Conservation (phyloP, 2,888 invertebrate species). For the Drosophila formosana region DNA sequence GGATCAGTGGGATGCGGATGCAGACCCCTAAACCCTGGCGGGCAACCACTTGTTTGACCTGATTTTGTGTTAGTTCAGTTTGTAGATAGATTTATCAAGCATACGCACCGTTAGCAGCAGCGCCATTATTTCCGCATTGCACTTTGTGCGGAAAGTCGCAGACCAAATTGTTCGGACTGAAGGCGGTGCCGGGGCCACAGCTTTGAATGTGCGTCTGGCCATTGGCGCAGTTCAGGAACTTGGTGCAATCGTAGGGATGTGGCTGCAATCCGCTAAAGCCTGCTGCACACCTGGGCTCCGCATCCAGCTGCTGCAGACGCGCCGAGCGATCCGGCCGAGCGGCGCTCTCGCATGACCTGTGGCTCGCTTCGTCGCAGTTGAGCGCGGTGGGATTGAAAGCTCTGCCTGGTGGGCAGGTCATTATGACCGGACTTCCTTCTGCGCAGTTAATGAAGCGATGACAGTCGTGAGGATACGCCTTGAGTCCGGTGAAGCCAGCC, state of each 20-base stretch:
- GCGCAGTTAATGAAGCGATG: conserved; percentile 89
- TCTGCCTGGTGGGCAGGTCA: conserved; percentile 89
- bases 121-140: conserved; percentile 82
- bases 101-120: conserved; percentile 55
- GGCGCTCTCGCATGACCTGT: conserved; percentile 68
- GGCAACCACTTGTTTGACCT: conserved; percentile 80
- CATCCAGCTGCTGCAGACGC: conserved; percentile 38
- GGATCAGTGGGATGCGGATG: conserved; percentile 87
- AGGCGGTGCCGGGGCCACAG: conserved; percentile 89
- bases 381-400: conserved; percentile 88
- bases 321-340: conserved; percentile 25
- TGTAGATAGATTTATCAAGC: background rate
- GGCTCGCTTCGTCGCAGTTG: conserved; percentile 88
- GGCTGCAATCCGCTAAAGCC: conserved; percentile 86
- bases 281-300: conserved; percentile 84
- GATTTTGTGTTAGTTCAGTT: conserved; percentile 10
- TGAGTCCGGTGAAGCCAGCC: conserved; percentile 86
- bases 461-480: conserved; percentile 88
- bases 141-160: conserved; percentile 88
- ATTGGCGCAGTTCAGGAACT: conserved; percentile 88
- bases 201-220: conserved; percentile 87
- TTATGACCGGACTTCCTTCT: conserved; percentile 88
- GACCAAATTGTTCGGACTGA: conserved; percentile 86
- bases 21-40: conserved; percentile 85
- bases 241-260: conserved; percentile 88